Evolutionary conservation across 2,113 vertebrate species (phyloP), one percentile per base, ranked within the genome.

Genomic region (Hyperoodon ampullatus): DNA sequence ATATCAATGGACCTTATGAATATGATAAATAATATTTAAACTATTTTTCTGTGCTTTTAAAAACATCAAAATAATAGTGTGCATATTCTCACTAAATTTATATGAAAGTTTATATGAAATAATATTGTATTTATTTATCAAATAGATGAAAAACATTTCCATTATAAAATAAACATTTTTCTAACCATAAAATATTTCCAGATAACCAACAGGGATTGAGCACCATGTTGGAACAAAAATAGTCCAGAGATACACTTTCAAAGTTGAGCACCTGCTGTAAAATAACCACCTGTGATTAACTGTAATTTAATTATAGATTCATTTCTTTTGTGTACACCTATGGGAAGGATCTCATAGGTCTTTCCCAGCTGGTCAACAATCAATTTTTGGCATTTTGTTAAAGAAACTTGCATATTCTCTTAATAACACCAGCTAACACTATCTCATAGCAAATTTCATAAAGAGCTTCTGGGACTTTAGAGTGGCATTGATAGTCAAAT

Each of bases 301-400:
- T 98, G 97, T 99, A 99, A 99, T 99, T 99, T 99, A 99, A 99
- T 99, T 98, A 99, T 98, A 97, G 97, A 95, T 96, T 98, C 94
- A 98, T 98, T 98, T 93, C 96, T 98, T 99, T 98, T 98, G 98
- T 98, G 97, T 98, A 97, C 94, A 97, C 95, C 97, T 53, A 53
- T 53, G 53, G 80, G 97, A 98, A 98, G 94, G 94, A 97, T 98
- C 97, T 98, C 98, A 96, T 42, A 98, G 98, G 98, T 98, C 97
- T 98, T 97, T 96, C 98, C 96, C 96, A 95, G 95, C 96, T 98
- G 98, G 97, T 98, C 30, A 84, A 96, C 97, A 98, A 98, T 98
- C 98, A 98, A 97, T 84, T 98, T 98, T 95, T 98, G 97, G 97
- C 97, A 98, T 98, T 98, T 96, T 97, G 97, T 94, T 98, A 98